These are phyloP conservation scores for Lateolabrax maculatus DNA, from an alignment of 2,797 vertebrate species.

Conservation along the genomic window DNA sequence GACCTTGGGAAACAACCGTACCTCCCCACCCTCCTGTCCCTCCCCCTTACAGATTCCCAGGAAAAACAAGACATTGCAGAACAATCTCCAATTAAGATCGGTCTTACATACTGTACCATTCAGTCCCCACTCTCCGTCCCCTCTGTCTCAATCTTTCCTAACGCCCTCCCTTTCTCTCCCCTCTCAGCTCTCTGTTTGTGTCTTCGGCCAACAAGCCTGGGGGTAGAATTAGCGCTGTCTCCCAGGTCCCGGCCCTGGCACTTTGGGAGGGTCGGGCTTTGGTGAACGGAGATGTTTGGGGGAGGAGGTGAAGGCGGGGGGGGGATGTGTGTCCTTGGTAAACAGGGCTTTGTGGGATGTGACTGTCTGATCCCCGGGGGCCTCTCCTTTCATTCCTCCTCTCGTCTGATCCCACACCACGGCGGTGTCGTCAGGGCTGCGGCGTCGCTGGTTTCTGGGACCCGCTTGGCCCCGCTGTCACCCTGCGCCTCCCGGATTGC, in stretches of 20 bases:
- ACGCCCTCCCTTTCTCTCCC: slow-evolving; percentile 57
- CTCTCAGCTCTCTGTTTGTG: slow-evolving; percentile 72
- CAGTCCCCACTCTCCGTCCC: slow-evolving; percentile 58
- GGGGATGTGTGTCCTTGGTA: slow-evolving; percentile 81
- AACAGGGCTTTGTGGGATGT: slow-evolving; percentile 86
- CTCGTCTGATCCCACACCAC: slow-evolving; percentile 69
- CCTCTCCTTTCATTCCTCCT: slow-evolving; percentile 72
- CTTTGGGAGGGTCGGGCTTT: slow-evolving; percentile 72
- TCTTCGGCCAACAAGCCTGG: slow-evolving; percentile 76
- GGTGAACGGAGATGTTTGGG: slow-evolving; percentile 59
- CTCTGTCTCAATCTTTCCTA: slow-evolving; percentile 56
- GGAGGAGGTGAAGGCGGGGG: slow-evolving; percentile 22
- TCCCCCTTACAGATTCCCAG: slow-evolving; percentile 76
- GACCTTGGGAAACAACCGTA: slow-evolving; percentile 85
- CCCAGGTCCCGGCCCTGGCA: slow-evolving; percentile 83
- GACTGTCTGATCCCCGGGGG: slow-evolving; percentile 84
- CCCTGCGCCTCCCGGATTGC: slow-evolving; percentile 47
- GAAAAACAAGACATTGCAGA: slow-evolving; percentile 84
- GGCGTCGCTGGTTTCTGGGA: slow-evolving; percentile 58
- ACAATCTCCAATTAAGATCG: slow-evolving; percentile 87
- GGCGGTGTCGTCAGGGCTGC: slow-evolving; percentile 53
- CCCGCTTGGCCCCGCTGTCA: slow-evolving; percentile 50
- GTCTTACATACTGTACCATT: slow-evolving; percentile 85
- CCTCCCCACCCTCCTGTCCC: slow-evolving; percentile 59
- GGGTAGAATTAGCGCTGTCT: slow-evolving; percentile 85